These are phyloP conservation scores for Naso thynnoides DNA, from an alignment of 2,797 vertebrate species.

Conservation along the genomic window DNA sequence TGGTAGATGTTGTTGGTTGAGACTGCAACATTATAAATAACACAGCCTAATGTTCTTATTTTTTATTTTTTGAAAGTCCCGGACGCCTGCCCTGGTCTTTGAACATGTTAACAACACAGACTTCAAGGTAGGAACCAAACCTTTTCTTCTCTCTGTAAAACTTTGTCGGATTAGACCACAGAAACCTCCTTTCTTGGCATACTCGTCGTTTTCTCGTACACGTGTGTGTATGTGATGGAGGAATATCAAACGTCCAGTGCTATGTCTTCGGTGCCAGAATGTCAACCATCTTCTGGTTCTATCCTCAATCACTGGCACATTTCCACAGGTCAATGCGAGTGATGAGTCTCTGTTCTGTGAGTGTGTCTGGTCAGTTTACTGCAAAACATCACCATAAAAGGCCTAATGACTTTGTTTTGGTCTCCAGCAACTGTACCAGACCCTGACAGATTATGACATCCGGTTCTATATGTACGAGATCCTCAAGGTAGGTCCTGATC, in stretches of 20 bases:
- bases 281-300: slow-evolving; percentile 59
- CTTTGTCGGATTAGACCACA: not conserved
- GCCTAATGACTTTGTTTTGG: slow-evolving; percentile 23
- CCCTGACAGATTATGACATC: slow-evolving; percentile 87
- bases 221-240: slow-evolving; percentile 68
- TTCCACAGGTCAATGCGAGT: not conserved
- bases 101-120: slow-evolving; percentile 88
- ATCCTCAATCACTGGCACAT: slow-evolving; percentile 66
- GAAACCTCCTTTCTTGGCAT: slow-evolving; percentile 67
- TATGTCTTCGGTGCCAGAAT: slow-evolving; percentile 69
- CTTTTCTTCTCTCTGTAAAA: not conserved
- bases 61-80: slow-evolving; percentile 81
- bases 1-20: slow-evolving; percentile 5
- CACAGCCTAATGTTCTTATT: not conserved
- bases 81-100: slow-evolving; percentile 86
- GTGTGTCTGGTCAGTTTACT: not conserved
- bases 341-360: not conserved
- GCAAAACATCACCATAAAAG: not conserved
- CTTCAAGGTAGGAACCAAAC: slow-evolving; percentile 77
- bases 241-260: slow-evolving; percentile 56
- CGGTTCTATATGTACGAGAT: slow-evolving; percentile 89
- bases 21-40: not conserved
- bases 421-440: slow-evolving; percentile 87
- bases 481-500: slow-evolving; percentile 79
- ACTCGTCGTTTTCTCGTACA: slow-evolving; percentile 41